These are phyloP conservation scores for Anguilla obscura DNA, from an alignment of 2,797 vertebrate genomes.

Conservation along the genomic window DNA sequence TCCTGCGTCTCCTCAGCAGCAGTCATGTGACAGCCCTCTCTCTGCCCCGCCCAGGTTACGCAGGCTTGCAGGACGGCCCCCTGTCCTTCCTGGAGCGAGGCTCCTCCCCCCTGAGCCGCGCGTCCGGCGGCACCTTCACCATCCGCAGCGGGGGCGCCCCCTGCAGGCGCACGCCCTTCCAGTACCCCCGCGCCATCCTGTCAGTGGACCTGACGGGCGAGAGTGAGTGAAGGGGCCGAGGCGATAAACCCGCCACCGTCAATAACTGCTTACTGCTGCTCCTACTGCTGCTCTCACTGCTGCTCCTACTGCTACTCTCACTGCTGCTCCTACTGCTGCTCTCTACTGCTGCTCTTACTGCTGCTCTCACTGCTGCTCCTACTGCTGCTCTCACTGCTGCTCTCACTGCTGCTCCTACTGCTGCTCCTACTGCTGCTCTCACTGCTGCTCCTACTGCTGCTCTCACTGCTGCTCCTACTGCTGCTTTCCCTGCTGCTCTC, in stretches of 20 bases:
- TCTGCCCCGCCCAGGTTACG: slow-evolving; percentile 70
- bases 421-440: too few relatives aligned
- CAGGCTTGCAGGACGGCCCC: slow-evolving; percentile 78
- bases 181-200: slow-evolving; percentile 81
- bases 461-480: too few relatives aligned
- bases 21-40: neutral
- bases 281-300: too few relatives aligned
- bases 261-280: neutral
- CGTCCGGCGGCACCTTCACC: slow-evolving; percentile 44
- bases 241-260: neutral
- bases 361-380: too few relatives aligned
- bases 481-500: too few relatives aligned
- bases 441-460: too few relatives aligned
- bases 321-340: too few relatives aligned
- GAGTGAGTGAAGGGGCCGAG: slow-evolving; percentile 68
- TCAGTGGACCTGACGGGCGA: slow-evolving; percentile 86
- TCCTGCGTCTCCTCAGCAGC: neutral
- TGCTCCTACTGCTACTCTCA: too few relatives aligned
- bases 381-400: too few relatives aligned
- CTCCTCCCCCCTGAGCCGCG: neutral
- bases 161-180: slow-evolving; percentile 72
- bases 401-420: too few relatives aligned
- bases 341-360: too few relatives aligned
- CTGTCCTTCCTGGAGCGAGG: slow-evolving; percentile 62
- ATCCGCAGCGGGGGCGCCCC: slow-evolving; percentile 65